Base-by-base conservation (phyloP, 2,113 vertebrate genomes). In the Lepus timidus region DNA sequence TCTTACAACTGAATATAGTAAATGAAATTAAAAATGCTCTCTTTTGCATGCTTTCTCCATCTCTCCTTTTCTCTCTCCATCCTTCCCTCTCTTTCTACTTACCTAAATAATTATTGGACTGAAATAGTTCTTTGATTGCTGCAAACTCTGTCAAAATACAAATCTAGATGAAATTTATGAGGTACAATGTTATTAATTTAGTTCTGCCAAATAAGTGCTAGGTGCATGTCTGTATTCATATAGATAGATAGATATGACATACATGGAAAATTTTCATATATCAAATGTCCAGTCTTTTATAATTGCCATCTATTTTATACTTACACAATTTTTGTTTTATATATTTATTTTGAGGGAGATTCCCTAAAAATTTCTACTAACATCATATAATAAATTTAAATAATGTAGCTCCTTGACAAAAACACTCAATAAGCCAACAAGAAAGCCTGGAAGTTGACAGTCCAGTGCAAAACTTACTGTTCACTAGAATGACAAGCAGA, bases 1-100 rank as follows among this genome's bases (percentile, higher is more conserved):
- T 12, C n/a, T 70, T 96, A 95, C 4, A 70, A 79, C 22, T 90
- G 23, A 94, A 90, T 87, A 82, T 76, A 85, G 8, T 81, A 84
- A 85, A 67, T 84, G 8, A 85, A 89, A 80, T 61, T 93, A 36
- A 91, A 88, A 49, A 33, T 9, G 65, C 39, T 33, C 8, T 61
- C 9, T 68, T 33, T 3, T 64, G 9, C 27, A 62, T 49, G 16
- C 12, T 64, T 3, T 55, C 22, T 67, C 9, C 90, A 16, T 83
- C 13, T 58, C 1, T 74, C 25, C 31, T 4, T 31, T 31, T 70
- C 14, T 74, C 4, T 58, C 12, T 58, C 5, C 12, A 39, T 82
- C 1, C 3, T 16, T 93, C 1, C 4, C 3, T 61, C 5, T 4
- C 49, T 83, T 16, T 49, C 25, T 90, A 44, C 4, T 4, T 93